These are phyloP conservation scores for Nasonia giraulti DNA, from an alignment of 1,140 invertebrate genomes.

Conservation along the genomic window DNA sequence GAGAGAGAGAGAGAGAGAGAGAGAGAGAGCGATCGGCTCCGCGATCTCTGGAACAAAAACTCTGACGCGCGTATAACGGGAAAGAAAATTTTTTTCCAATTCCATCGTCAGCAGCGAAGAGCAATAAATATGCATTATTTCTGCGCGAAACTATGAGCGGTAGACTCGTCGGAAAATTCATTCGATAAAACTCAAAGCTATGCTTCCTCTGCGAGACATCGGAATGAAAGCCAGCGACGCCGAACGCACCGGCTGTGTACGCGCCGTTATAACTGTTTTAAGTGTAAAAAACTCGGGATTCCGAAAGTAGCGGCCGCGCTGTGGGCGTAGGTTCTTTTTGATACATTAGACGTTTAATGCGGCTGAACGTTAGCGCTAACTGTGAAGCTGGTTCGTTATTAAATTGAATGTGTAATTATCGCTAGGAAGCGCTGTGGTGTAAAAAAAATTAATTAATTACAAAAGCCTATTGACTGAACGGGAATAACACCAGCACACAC, in stretches of 20 bases:
- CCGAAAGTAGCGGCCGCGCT: background rate
- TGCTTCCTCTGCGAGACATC: background rate
- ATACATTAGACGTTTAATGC: background rate
- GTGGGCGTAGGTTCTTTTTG: background rate
- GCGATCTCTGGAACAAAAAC: no score
- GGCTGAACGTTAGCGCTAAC: no score
- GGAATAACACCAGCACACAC: no score
- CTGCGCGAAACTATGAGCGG: background rate
- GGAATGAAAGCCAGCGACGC: background rate
- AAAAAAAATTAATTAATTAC: background rate
- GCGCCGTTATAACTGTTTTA: background rate
- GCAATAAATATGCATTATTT: background rate
- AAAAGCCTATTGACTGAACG: no score
- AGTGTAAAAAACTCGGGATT: background rate
- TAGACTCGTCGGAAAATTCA: background rate
- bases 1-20: background rate
- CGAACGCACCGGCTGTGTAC: background rate
- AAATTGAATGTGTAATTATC: background rate
- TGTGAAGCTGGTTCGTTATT: background rate
- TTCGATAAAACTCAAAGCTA: background rate
- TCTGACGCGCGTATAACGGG: background rate
- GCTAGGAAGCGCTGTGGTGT: background rate
- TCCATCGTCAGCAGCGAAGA: background rate
- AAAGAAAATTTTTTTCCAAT: background rate
- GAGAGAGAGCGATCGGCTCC: no score